Conservation (phyloP, 2,888 invertebrate genomes). For the Julus scandinavius region DNA sequence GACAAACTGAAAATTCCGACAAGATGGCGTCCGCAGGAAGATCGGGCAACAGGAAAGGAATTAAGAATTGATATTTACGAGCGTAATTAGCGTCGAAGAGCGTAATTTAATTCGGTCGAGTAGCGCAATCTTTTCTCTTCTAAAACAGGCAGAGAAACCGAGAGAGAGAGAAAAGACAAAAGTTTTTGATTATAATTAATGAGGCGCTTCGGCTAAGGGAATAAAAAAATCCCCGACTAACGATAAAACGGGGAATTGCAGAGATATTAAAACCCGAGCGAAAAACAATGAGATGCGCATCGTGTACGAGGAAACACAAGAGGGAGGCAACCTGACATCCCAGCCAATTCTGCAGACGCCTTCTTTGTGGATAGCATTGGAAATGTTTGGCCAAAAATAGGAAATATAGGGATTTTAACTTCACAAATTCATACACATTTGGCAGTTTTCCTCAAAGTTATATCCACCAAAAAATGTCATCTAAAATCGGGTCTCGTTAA, state of each 20-base stretch:
- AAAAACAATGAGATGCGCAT: no score
- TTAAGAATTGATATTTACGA: conserved; percentile 34
- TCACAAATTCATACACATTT: no score
- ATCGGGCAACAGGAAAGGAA: neutral
- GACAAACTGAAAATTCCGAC: no score
- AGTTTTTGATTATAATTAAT: conserved; percentile 39
- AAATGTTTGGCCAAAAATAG: no score
- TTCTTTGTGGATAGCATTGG: no score
- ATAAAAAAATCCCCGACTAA: neutral
- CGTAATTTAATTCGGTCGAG: conserved; percentile 40
- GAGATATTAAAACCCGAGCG: neutral
- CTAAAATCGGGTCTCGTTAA: no score
- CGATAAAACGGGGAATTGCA: neutral
- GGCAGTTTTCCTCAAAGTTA: no score
- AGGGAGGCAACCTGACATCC: no score
- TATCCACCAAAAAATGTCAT: no score
- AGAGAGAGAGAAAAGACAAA: neutral
- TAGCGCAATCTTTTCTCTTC: neutral
- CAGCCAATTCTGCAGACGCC: no score
- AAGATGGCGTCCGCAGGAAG: neutral
- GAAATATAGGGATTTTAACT: no score
- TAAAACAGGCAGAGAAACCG: neutral
- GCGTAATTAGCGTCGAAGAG: conserved; percentile 42
- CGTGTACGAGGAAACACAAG: no score
- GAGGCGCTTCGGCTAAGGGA: conserved; percentile 21